Evolutionary conservation across 1,140 invertebrate species (phyloP).

Genomic region (Drosophila equinoxialis): DNA sequence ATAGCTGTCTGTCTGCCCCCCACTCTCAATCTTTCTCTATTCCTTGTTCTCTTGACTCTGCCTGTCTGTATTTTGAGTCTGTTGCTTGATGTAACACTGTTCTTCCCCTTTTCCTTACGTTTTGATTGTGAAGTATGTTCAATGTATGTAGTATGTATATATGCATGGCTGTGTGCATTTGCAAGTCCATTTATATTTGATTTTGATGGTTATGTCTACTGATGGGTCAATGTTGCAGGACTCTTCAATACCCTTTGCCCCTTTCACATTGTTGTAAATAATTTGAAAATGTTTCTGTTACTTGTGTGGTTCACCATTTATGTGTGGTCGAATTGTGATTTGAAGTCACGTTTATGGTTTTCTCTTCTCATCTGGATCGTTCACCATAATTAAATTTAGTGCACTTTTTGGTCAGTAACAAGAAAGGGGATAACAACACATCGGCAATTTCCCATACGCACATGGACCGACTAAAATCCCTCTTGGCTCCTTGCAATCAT

Average conservation of each 20-base stretch:
- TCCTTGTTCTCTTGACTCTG: constrained; percentile 13
- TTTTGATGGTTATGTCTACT: constrained; percentile 75
- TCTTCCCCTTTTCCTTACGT: constrained; percentile 41
- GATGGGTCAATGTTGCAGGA: constrained; percentile 54
- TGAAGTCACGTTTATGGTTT: constrained; percentile 36
- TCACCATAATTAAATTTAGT: constrained; percentile 71
- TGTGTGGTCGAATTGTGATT: constrained; percentile 69
- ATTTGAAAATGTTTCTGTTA: constrained; percentile 64
- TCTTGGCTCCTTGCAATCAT: constrained; percentile 52
- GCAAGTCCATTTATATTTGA: constrained; percentile 77
- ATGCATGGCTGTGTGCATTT: constrained; percentile 32
- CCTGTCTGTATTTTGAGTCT: constrained; percentile 44
- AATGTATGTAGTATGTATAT: constrained; percentile 41
- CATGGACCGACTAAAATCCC: constrained; percentile 7
- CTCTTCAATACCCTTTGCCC: not conserved
- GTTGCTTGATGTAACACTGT: constrained; percentile 48
- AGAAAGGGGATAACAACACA: constrained; percentile 25
- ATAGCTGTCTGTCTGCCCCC: constrained; percentile 19
- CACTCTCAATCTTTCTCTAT: constrained; percentile 18
- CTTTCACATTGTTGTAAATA: constrained; percentile 45
- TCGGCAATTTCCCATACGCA: constrained; percentile 1
- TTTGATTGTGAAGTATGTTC: not conserved
- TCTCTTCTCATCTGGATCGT: constrained; percentile 35
- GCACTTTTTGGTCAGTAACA: constrained; percentile 25
- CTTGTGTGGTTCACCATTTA: constrained; percentile 65